Evolutionary conservation across 2,888 invertebrate genomes (phyloP), one percentile per base, ranked within the genome.

Genomic region (Portevinia maculata): DNA sequence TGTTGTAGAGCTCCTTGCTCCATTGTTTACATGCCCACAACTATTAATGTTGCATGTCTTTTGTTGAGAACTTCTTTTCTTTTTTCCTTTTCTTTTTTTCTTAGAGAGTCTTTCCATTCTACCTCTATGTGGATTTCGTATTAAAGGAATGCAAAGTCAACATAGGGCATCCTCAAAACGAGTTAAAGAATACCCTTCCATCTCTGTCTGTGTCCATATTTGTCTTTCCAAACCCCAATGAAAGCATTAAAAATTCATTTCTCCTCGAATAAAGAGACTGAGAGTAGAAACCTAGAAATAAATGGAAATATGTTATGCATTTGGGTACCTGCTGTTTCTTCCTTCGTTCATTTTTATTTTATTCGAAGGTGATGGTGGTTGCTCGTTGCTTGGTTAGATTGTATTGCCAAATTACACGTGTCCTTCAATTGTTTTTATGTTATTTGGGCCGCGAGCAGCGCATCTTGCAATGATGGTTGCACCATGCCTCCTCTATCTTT

Each of bases 231-330:
- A 73, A 37, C 64, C n/a, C 67, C 67, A 75, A 67, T 75, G 59
- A 67, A 83, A 65, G 73, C 71, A 83, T 83, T 83, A 83, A 83
- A 78, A 83, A 83, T 83, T 83, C 83, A 83, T 78, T 83, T 62
- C 67, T 44, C 41, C 78, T 78, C 55, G 65, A 69, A 69, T 39
- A 30, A 60, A 69, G 69, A 15, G 53, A 65, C 60, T 41, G 41
- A 50, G 57, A 39, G 64, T 48, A 64, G 55, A 28, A 73, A 70
- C 70, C 52, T 19, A 37, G 32, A 48, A 74, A 74, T 48, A 79
- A 65, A 71, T 57, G 57, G 64, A 76, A 46, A 57, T 39, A 50
- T 52, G 53, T 65, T 67, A 75, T 53, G 39, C 64, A 75, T 71
- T 70, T 76, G n/a, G n/a, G n/a, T n/a, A 30, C 76, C 5, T 24